Base-by-base conservation (phyloP, 1,140 invertebrate species). In the Diploscapter pachys region DNA sequence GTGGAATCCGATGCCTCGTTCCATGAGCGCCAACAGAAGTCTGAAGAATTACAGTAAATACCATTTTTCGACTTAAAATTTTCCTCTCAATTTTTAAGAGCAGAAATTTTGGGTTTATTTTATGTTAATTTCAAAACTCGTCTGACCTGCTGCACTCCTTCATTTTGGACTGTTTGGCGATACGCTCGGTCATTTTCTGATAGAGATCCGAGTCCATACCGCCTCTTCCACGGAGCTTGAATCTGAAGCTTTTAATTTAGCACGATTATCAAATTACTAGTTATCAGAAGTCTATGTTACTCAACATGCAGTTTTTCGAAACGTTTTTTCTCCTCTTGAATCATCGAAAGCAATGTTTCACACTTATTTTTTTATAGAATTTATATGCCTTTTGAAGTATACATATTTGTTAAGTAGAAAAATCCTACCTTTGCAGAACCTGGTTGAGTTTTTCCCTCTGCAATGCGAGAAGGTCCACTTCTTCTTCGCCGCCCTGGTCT, bases 1-100 rank as follows among this genome's bases (percentile, higher is more conserved):
- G 80, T 85, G 83, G 77, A 80, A 81, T 48, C 84, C 83, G 70
- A 85, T 85, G 53, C 83, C 83, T n/a, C 84, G 74, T 70, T 84
- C 81, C 63, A 85, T 83, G 3, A 85, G 75, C 57, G 75, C 65
- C 8, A 83, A 51, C 8, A 85, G 71, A 13, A 78, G 4, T 54
- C 63, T 64, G 2, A 5, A 59, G 11, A 59, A 59, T 59, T 11
- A 13, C 1, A 31, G 31, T 31, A 31, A 31, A 31, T 31, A 31
- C 31, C 31, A 31, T 31, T 31, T 31, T 31, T 31, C 31, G 31
- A 59, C 13, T 59, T 59, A 11, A 11, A 1, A 11, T 59, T 59
- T 11, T 59, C 13, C 50, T 50, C 51, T 2, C 13, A 31, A 31
- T 8, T 69, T 31, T 31, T 31, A 31, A 31, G 31, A 31, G 31